phyloP scores from a whole-genome alignment of 2,888 invertebrate genomes.

The Eupsilia transversa region DNA sequence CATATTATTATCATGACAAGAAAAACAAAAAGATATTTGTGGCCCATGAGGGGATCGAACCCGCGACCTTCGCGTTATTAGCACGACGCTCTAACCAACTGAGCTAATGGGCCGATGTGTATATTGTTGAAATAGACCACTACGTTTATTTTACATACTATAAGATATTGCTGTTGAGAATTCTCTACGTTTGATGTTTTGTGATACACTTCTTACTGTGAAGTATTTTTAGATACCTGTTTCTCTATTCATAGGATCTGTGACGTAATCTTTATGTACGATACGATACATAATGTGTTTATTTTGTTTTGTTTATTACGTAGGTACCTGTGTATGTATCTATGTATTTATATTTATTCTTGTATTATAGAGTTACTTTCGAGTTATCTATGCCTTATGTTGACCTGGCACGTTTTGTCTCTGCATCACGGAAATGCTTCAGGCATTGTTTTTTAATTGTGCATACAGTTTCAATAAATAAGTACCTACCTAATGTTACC shows the following conservation, averaged over 20 bases:
- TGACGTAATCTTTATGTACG: background rate
- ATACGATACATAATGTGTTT: background rate
- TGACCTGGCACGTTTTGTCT: no score
- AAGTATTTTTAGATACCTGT: background rate
- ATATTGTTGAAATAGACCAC: fast-evolving
- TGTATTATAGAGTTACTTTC: no score
- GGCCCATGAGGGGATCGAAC: conserved; percentile 70
- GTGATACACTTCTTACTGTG: background rate
- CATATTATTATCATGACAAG: no score
- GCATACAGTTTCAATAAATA: no score
- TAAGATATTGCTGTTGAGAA: background rate
- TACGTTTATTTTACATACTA: background rate
- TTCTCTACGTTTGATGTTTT: background rate
- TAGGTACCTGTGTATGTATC: no score
- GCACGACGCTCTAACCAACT: conserved; percentile 68
- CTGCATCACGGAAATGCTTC: no score
- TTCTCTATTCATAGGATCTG: background rate
- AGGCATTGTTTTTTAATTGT: no score
- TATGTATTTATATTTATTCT: no score
- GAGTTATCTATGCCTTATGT: no score
- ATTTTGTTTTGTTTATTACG: no score
- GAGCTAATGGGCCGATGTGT: conserved; percentile 63
- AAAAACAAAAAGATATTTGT: conserved; percentile 28
- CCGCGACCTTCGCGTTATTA: conserved; percentile 68
- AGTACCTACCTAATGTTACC: no score